Evolutionary conservation across 2,888 invertebrate species (phyloP), one percentile per base, ranked within the genome.

Genomic region (Drosophila flavopinicola): DNA sequence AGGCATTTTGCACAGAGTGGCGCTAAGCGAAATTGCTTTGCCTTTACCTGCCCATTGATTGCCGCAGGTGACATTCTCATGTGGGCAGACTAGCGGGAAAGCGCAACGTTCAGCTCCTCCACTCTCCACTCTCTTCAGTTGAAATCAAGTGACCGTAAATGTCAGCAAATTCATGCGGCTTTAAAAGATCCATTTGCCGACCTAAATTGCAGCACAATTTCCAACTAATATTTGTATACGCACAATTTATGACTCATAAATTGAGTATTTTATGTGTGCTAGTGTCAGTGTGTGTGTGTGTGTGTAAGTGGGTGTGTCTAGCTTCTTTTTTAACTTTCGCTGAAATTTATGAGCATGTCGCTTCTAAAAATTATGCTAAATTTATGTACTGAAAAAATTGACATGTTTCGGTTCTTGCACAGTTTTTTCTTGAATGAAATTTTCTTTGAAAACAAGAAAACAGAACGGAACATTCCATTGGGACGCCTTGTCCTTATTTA

Each of bases 61-160:
- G 69, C 75, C 75, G 53, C 47, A 47, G 75, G 75, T 58, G 75
- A 63, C 57, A 53, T 85, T 79, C 77, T 71, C 60, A 60, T 70
- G 60, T 49, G 48, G 48, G 38, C 15, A 35, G 30, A 64, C n/a
- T 13, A 27, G 13, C 10, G 27, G 53, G 7, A 63, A 48, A 39
- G 17, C 23, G 11, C 38, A 4, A 3, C 24, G 6, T n/a, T 27
- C 17, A 17, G 7, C n/a, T 1, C n/a, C 7, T n/a, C n/a, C n/a
- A n/a, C n/a, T n/a, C n/a, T n/a, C n/a, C n/a, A n/a, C n/a, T 20
- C 44, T 20, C 23, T 17, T 17, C 6, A 44, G 39, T 38, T 72
- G 24, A 61, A 63, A 56, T 45, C 61, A 59, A 66, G 54, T 72
- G 53, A 49, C 45, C 41, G 39, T 77, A 80, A 80, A 63, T 58